These are phyloP conservation scores for Drosophila siamana DNA, from an alignment of 2,888 invertebrate genomes.

Conservation along the genomic window DNA sequence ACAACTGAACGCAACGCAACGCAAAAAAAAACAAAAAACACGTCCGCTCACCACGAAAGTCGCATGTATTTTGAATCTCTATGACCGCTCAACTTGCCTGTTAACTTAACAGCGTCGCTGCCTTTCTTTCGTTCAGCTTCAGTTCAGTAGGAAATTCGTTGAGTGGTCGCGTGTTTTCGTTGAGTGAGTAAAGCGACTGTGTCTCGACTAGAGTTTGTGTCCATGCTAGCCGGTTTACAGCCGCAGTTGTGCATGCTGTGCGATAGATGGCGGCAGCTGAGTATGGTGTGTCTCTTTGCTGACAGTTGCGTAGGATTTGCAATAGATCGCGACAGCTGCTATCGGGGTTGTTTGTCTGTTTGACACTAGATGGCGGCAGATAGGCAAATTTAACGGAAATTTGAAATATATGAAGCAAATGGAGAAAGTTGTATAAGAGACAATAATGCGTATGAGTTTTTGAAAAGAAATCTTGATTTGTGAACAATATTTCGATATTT, in stretches of 20 bases:
- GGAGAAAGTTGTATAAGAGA: too few species aligned
- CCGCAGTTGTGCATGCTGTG: not conserved
- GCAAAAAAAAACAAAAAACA: conserved; percentile 48
- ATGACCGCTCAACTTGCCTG: conserved; percentile 6
- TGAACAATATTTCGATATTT: too few species aligned
- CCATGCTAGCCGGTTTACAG: not conserved
- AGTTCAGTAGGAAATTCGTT: conserved; percentile 13
- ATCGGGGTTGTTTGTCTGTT: not conserved
- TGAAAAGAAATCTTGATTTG: too few species aligned
- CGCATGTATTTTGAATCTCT: conserved; percentile 58
- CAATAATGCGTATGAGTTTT: too few species aligned
- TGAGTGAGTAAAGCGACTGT: conserved; percentile 26
- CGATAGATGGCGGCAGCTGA: not conserved
- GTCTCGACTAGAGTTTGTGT: not conserved
- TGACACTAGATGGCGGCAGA: not conserved
- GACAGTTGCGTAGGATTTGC: not conserved
- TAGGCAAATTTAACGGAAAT: not conserved
- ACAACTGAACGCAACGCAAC: conserved; percentile 30
- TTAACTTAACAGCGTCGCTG: conserved; percentile 38
- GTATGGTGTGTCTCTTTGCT: not conserved
- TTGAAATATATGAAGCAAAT: too few species aligned
- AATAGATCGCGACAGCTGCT: not conserved
- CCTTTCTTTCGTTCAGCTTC: conserved; percentile 17
- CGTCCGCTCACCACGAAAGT: conserved; percentile 68
- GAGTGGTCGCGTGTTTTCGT: conserved; percentile 9